Evolutionary conservation across 2,113 vertebrate genomes (phyloP).

Genomic region (Herpetotheres cachinnans): DNA sequence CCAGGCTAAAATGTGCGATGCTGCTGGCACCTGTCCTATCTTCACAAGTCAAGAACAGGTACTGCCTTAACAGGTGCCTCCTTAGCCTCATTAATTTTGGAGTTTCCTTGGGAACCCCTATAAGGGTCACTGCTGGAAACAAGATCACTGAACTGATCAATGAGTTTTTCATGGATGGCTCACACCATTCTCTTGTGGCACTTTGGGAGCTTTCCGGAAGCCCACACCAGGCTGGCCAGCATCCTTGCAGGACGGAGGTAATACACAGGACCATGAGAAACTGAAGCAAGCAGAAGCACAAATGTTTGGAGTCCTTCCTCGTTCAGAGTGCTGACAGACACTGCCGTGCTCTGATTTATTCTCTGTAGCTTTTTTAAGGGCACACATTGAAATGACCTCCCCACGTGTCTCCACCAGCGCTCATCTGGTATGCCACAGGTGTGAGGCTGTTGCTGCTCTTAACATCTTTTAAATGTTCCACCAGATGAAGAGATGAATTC

Average conservation of each 20-base stretch:
- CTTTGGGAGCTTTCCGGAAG: neutral
- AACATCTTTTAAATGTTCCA: conserved; percentile 53
- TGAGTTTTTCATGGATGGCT: neutral
- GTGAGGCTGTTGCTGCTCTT: conserved; percentile 54
- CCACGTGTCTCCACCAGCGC: neutral
- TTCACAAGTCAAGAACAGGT: neutral
- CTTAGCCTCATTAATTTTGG: neutral
- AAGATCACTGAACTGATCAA: neutral
- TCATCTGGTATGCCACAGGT: conserved; percentile 55
- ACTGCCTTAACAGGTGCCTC: neutral
- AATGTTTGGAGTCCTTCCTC: neutral
- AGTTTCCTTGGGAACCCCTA: neutral
- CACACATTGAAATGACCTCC: conserved; percentile 37
- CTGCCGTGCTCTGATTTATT: neutral
- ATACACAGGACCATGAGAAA: neutral
- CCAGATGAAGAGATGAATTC: conserved; percentile 62
- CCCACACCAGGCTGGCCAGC: neutral
- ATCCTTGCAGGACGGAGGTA: neutral
- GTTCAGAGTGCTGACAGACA: neutral
- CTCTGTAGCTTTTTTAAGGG: conserved; percentile 20
- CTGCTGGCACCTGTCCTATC: neutral
- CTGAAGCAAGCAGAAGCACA: neutral
- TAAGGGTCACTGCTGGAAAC: neutral
- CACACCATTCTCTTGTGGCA: neutral
- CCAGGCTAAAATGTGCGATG: neutral